These are phyloP conservation scores for Hypena proboscidalis DNA, from an alignment of 2,888 invertebrate species.

Conservation along the genomic window DNA sequence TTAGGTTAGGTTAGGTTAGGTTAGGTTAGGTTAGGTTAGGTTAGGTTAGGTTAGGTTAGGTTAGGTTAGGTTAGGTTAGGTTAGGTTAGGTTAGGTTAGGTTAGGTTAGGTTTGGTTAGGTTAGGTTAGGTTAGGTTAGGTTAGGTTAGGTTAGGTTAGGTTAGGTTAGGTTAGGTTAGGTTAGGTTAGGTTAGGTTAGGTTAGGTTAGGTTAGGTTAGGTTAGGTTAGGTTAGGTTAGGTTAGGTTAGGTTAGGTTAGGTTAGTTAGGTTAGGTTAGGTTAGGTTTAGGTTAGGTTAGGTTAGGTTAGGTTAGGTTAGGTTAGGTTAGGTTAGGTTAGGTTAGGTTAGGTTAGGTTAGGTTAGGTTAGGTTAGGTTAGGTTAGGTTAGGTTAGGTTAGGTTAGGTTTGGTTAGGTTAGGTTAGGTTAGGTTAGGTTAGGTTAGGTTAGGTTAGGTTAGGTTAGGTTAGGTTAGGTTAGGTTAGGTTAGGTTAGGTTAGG, in stretches of 20 bases:
- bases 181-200: conserved; percentile 9
- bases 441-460: conserved; percentile 26
- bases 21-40: conserved; percentile 9
- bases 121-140: conserved; percentile 9
- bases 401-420: conserved; percentile 34
- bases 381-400: conserved; percentile 32
- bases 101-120: conserved; percentile 9
- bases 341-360: conserved; percentile 30
- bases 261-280: conserved; percentile 18
- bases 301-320: conserved; percentile 26
- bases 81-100: conserved; percentile 9
- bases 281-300: conserved; percentile 18
- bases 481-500: conserved; percentile 20
- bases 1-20: conserved; percentile 9
- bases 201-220: conserved; percentile 15
- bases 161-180: conserved; percentile 9
- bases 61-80: conserved; percentile 9
- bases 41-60: conserved; percentile 9
- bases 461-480: conserved; percentile 28
- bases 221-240: conserved; percentile 19
- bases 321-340: conserved; percentile 24
- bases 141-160: conserved; percentile 9
- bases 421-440: conserved; percentile 32
- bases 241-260: conserved; percentile 15
- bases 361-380: conserved; percentile 26